These are phyloP conservation scores for Camelus bactrianus DNA, from an alignment of 2,113 vertebrate species.

Conservation along the genomic window DNA sequence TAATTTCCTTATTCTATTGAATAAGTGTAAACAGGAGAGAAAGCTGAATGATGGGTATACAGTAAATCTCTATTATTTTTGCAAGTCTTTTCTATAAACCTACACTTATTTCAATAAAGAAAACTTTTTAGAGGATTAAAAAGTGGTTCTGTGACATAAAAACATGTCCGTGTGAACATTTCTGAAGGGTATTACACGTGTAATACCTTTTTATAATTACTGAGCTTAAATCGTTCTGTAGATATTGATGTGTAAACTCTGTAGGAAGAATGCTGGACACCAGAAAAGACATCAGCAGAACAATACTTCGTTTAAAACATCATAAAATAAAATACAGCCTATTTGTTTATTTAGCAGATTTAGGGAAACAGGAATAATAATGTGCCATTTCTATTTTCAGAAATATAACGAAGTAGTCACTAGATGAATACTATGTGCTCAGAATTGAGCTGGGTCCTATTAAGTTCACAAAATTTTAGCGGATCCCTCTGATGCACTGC, in stretches of 20 bases:
- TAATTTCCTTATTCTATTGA: constrained; percentile 28
- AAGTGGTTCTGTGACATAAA: not conserved
- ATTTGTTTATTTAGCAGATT: not conserved
- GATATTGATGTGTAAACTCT: not conserved
- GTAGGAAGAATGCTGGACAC: not conserved
- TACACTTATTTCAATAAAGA: constrained; percentile 10
- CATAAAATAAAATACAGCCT: constrained; percentile 32
- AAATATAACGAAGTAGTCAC: not conserved
- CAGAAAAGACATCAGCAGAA: not conserved
- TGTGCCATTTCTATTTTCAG: constrained; percentile 2
- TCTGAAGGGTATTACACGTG: not conserved
- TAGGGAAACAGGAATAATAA: not conserved
- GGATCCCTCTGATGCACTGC: not conserved
- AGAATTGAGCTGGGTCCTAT: not conserved
- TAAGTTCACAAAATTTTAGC: not conserved
- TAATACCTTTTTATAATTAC: not conserved
- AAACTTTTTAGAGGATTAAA: not conserved
- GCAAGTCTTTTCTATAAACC: not conserved
- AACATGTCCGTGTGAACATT: not conserved
- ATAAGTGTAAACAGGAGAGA: not conserved
- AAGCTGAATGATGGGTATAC: not conserved
- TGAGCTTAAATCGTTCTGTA: not conserved
- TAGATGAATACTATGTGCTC: not conserved
- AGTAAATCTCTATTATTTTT: not conserved
- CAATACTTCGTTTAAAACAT: not conserved